A percentile compares a stretch with the other conserved stretches of the same genome.
Evolutionary conservation across 2,797 vertebrate species (phyloP).

Genomic region (Buphagus erythrorhynchus): DNA sequence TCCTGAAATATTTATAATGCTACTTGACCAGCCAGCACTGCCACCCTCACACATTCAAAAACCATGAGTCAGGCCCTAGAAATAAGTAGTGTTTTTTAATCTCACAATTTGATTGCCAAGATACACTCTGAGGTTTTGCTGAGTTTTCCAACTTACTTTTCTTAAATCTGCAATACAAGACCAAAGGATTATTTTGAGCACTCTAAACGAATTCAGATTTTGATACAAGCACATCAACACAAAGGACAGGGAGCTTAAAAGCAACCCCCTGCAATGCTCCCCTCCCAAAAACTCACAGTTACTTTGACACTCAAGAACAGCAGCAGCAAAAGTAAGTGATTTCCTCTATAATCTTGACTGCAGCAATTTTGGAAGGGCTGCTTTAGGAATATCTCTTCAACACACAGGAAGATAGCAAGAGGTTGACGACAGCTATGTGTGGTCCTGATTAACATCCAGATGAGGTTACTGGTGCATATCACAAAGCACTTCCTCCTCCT

Average conservation of each 20-base stretch:
- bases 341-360: neutral
- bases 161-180: neutral
- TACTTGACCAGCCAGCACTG: neutral
- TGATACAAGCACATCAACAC: neutral
- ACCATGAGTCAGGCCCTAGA: constrained; percentile 37
- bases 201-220: neutral
- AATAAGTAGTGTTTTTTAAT: constrained; percentile 39
- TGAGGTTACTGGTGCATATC: neutral
- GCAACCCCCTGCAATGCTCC: rapidly evolving
- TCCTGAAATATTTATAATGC: constrained; percentile 41
- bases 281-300: neutral
- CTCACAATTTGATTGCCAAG: constrained; percentile 5
- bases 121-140: neutral
- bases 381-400: neutral
- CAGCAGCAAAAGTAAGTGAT: neutral
- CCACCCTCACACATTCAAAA: constrained; percentile 55
- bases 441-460: neutral
- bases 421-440: neutral
- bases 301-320: neutral
- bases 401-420: neutral
- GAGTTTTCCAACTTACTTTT: neutral
- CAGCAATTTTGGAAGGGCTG: neutral
- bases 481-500: neutral
- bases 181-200: neutral
- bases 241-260: neutral